Evolutionary conservation across 2,888 invertebrate genomes (phyloP).

Genomic region (Chrysomela aeneicollis): DNA sequence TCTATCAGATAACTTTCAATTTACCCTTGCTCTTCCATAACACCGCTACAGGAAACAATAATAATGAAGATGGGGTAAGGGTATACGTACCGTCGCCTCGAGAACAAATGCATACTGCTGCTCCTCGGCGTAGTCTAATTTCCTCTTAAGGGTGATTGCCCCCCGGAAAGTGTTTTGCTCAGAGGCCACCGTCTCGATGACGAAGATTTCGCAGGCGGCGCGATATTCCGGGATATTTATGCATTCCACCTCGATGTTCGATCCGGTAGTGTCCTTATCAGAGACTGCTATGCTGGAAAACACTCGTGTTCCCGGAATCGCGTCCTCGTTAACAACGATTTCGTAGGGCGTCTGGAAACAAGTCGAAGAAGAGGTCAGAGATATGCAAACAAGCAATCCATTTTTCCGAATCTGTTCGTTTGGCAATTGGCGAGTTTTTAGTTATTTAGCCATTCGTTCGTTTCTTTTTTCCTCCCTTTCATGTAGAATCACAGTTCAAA

Average conservation of each 20-base stretch:
- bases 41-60: no score
- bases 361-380: slow-evolving; percentile 36
- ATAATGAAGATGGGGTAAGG: no score
- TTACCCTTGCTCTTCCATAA: no score
- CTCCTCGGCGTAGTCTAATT: slow-evolving; percentile 79
- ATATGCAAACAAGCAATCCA: no score
- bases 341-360: slow-evolving; percentile 80
- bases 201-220: slow-evolving; percentile 76
- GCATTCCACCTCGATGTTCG: slow-evolving; percentile 79
- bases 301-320: slow-evolving; percentile 74
- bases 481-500: no score
- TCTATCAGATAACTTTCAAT: background rate
- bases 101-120: slow-evolving; percentile 81
- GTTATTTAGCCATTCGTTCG: no score
- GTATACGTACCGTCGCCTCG: slow-evolving; percentile 72
- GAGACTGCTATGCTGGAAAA: slow-evolving; percentile 76
- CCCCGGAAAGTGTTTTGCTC: slow-evolving; percentile 77
- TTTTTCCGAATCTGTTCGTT: no score
- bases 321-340: slow-evolving; percentile 80
- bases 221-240: slow-evolving; percentile 69
- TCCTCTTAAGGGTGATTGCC: slow-evolving; percentile 73
- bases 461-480: no score
- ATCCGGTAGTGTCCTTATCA: slow-evolving; percentile 83
- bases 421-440: no score
- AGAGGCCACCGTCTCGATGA: slow-evolving; percentile 69